phyloP scores from a whole-genome alignment of 2,888 invertebrate species.

The Drosophila mercatorum region DNA sequence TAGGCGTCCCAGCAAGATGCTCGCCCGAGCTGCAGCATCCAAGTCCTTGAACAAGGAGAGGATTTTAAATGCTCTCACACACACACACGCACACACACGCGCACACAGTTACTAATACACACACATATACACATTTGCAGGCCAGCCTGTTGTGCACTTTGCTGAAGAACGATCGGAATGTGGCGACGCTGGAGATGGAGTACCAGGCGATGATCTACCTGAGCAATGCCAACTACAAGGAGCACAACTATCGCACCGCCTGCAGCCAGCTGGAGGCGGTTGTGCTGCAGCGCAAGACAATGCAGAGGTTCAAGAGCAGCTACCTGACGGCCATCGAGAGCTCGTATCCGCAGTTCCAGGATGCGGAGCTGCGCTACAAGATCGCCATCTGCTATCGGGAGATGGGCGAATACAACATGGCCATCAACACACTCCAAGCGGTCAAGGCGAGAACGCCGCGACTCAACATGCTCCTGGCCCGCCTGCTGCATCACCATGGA shows the following conservation, averaged over 20 bases:
- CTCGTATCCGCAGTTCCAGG: conserved; percentile 83
- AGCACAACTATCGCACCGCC: conserved; percentile 89
- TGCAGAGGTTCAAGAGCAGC: conserved; percentile 77
- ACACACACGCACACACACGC: background rate
- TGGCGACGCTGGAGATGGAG: conserved; percentile 86
- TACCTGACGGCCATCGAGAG: conserved; percentile 75
- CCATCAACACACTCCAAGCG: conserved; percentile 76
- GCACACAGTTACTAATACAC: background rate
- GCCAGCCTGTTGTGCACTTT: conserved; percentile 88
- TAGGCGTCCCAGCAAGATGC: too few species aligned
- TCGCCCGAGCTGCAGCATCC: background rate
- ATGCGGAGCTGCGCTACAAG: conserved; percentile 90
- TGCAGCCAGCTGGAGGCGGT: conserved; percentile 87
- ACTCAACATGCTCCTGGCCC: conserved; percentile 91
- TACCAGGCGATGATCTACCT: conserved; percentile 89
- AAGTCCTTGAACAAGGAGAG: conserved; percentile 6
- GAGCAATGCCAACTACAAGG: conserved; percentile 89
- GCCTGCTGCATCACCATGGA: conserved; percentile 89
- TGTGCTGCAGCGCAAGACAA: conserved; percentile 84
- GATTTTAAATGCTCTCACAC: background rate
- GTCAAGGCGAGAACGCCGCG: conserved; percentile 89
- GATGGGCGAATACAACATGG: conserved; percentile 88
- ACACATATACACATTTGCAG: conserved; percentile 83
- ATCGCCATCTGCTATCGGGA: conserved; percentile 89
- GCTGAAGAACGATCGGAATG: conserved; percentile 87